A percentile compares a stretch with the other conserved stretches of the same genome.
These are phyloP conservation scores for Cremastinae sp. DNA, from an alignment of 2,888 invertebrate genomes.

Conservation along the genomic window DNA sequence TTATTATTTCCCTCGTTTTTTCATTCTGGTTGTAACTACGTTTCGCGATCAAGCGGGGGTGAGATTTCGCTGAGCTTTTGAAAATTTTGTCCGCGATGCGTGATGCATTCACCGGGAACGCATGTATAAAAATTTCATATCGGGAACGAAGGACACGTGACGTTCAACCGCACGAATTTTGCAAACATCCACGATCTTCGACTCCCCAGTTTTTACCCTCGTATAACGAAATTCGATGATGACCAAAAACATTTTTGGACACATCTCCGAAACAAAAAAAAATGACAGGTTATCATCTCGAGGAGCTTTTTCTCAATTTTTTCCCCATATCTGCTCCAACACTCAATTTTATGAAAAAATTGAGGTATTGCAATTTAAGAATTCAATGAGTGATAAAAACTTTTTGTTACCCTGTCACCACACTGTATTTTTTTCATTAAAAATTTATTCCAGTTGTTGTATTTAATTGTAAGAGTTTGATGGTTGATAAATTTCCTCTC, in stretches of 20 bases:
- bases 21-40: conserved; percentile 61
- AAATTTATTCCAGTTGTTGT: too few species aligned
- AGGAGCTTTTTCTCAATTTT: too few species aligned
- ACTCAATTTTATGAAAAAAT: too few species aligned
- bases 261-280: background rate
- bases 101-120: conserved; percentile 34
- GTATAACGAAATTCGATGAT: conserved; percentile 34
- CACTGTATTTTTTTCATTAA: too few species aligned
- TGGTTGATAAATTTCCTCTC: too few species aligned
- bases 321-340: too few species aligned
- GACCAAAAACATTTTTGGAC: background rate
- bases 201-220: too few species aligned
- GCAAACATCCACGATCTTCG: conserved; percentile 60
- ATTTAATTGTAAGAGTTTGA: too few species aligned
- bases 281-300: background rate
- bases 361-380: background rate
- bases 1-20: conserved; percentile 25
- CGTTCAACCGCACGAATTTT: conserved; percentile 64
- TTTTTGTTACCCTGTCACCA: too few species aligned
- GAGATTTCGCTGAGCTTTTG: conserved; percentile 4
- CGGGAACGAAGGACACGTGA: conserved; percentile 65
- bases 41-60: conserved; percentile 29
- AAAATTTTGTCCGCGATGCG: conserved; percentile 39
- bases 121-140: conserved; percentile 61
- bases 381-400: too few species aligned